Evolutionary conservation across 2,888 invertebrate species (phyloP), one percentile per base, ranked within the genome.

Genomic region (Amblyjoppa proteus): DNA sequence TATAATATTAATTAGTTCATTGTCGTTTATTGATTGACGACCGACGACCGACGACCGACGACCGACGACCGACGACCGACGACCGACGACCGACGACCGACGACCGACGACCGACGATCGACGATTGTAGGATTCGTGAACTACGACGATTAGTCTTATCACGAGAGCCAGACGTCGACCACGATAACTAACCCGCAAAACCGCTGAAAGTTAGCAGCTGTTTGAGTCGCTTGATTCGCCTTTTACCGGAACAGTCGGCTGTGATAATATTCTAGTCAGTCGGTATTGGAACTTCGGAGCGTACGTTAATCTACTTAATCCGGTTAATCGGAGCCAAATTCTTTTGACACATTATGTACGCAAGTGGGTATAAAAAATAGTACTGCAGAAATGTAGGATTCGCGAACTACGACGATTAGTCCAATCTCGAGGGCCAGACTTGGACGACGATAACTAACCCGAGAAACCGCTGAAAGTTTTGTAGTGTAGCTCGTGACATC

Each of bases 401-500:
- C 16, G 34, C 61, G 51, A 45, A n/a, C 49, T 11, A 49, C 51
- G n/a, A 16, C 20, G 34, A 31, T 49, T 11, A 28, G 38, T 70
- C 56, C 28, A 75, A 70, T 34, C 58, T 11, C 7, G 34, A 45
- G 68, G 81, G 56, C 56, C 69, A 38, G 38, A 66, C 25, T 74
- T 58, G 9, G 61, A 81, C 61, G 61, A 61, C 61, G 70, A 70
- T 70, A 70, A 51, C 49, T 38, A 64, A 38, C 7, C 61, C 34
- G 51, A 51, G 75, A 81, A 70, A 61, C 49, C 16, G 49, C 41
- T 76, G 58, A 53, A 53, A 70, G 58, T 76, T 61, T 70, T 76
- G 56, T 45, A 28, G 81, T 31, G 20, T 31, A 69, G 6, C 71
- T 81, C 81, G 76, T 81, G 81, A 75, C 61, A 81, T 81, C 81